phyloP scores from a whole-genome alignment of 2,113 vertebrate genomes.

The Ctenomys sociabilis region DNA sequence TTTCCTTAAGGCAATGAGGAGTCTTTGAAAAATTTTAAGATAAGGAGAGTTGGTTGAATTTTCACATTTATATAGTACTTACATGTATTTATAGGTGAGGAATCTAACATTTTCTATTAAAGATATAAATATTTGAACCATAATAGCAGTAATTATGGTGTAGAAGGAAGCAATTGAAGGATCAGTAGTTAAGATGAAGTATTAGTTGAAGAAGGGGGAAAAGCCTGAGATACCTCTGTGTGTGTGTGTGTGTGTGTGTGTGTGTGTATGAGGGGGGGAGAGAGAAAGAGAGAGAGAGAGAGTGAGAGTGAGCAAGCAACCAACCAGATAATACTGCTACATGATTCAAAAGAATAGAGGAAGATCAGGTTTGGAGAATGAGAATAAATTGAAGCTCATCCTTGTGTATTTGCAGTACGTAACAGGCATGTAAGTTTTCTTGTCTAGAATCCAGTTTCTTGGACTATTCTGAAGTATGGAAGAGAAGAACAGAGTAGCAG shows the following conservation, averaged over 20 bases:
- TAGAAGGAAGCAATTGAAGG: conserved; percentile 7
- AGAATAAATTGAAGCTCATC: background rate
- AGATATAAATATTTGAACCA: background rate
- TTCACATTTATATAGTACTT: background rate
- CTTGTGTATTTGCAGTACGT: background rate
- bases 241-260: background rate
- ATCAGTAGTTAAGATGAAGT: background rate
- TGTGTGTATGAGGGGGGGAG: background rate
- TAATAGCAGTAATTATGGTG: background rate
- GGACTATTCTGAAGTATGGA: background rate
- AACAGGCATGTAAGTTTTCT: background rate
- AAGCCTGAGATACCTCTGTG: background rate
- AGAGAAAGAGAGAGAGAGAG: too few species aligned
- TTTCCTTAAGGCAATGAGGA: background rate
- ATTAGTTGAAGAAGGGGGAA: background rate
- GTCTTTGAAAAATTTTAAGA: conserved; percentile 5
- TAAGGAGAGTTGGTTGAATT: conserved; percentile 25
- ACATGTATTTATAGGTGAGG: background rate
- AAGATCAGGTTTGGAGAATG: background rate
- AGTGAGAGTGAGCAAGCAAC: background rate
- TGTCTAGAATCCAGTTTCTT: background rate
- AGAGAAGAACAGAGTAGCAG: background rate
- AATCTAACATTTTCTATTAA: conserved; percentile 1
- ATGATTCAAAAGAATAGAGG: background rate
- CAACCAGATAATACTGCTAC: background rate